Percentiles rank a stretch among this genome's conserved stretches.
phyloP scores from a whole-genome alignment of 1,140 invertebrate genomes.

The Diorhabda sublineata region DNA sequence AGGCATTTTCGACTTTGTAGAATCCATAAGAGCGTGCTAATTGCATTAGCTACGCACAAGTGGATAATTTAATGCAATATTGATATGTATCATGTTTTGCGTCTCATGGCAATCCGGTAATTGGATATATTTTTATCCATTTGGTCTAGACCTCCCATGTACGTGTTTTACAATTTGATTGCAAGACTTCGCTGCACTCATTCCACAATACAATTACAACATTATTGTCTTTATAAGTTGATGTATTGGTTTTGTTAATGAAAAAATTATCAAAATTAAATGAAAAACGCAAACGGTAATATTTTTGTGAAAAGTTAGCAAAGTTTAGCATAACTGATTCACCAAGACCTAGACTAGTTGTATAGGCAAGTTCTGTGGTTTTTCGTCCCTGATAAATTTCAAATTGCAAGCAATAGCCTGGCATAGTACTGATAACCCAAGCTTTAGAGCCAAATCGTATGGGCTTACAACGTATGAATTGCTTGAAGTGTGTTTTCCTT shows the following conservation, averaged over 20 bases:
- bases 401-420: background rate
- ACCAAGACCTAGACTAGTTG: background rate
- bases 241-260: background rate
- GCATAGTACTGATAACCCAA: conserved; percentile 18
- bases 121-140: too few relatives aligned
- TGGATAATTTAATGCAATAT: too few relatives aligned
- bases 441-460: conserved; percentile 32
- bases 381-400: background rate
- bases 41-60: too few relatives aligned
- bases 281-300: background rate
- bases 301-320: background rate
- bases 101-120: too few relatives aligned
- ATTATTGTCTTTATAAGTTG: too few relatives aligned
- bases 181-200: too few relatives aligned
- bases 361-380: background rate
- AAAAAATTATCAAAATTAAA: background rate
- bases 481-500: conserved; percentile 31
- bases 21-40: too few relatives aligned
- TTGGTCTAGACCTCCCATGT: too few relatives aligned
- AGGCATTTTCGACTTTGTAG: too few relatives aligned
- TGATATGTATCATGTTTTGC: too few relatives aligned
- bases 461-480: conserved; percentile 34
- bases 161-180: too few relatives aligned
- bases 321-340: background rate
- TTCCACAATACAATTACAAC: too few relatives aligned